phyloP scores from a whole-genome alignment of 2,888 invertebrate genomes.

The Alviniconcha strummeri region DNA sequence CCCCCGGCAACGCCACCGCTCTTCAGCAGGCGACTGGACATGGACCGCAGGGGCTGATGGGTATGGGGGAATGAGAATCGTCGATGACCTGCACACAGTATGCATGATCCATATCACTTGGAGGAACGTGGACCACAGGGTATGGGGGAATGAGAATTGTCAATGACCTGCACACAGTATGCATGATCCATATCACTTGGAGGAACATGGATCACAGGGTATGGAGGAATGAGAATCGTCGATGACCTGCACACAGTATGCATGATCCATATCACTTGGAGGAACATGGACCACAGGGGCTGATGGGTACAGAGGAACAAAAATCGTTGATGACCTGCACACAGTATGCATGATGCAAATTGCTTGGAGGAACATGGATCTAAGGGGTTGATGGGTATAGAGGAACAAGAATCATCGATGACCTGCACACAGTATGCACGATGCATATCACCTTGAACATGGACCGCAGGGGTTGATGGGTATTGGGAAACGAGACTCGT shows the following conservation, averaged over 20 bases:
- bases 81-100: constrained; percentile 55
- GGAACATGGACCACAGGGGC: constrained; percentile 60
- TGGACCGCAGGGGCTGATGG: constrained; percentile 63
- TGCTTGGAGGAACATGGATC: constrained; percentile 46
- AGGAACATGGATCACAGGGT: constrained; percentile 58
- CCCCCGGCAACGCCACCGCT: constrained; percentile 4
- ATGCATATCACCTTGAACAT: constrained; percentile 40
- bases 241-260: constrained; percentile 52
- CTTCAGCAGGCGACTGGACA: constrained; percentile 57
- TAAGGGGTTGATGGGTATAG: constrained; percentile 64
- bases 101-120: not conserved
- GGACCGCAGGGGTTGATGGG: constrained; percentile 63
- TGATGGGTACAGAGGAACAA: constrained; percentile 66
- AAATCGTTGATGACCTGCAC: constrained; percentile 59
- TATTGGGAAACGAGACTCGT: constrained; percentile 62
- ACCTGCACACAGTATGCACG: constrained; percentile 43
- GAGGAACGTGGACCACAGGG: constrained; percentile 56
- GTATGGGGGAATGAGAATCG: constrained; percentile 64
- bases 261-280: not conserved
- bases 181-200: not conserved
- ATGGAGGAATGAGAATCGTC: constrained; percentile 63
- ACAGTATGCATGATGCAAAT: not conserved
- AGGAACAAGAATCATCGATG: constrained; percentile 64
- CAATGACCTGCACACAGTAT: constrained; percentile 55
- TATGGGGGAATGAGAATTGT: constrained; percentile 62